Base-by-base conservation (phyloP, 2,888 invertebrate genomes). In the Julus scanicus region DNA sequence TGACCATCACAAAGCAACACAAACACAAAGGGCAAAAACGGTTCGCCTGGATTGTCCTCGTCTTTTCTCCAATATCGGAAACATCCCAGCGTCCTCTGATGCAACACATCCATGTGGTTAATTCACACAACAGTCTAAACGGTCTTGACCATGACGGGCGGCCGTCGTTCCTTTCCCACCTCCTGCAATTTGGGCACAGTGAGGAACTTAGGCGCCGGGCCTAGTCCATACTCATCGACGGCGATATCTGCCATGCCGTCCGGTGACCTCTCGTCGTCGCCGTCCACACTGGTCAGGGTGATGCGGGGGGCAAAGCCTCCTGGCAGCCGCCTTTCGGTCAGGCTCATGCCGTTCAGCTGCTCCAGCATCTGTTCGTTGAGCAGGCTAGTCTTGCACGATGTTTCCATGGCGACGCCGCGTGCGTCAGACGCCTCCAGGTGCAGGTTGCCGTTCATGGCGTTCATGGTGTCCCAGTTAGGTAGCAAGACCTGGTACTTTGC, bases 311-410 rank as follows among this genome's bases (percentile, higher is more conserved):
- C 48, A 37, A 53, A 4, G 8, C 37, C 85, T 6, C 29, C 80
- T 3, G 80, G 20, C 37, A 49, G n/a, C 39, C 87, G 40, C 87
- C 87, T 87, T 11, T 87, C 87, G 44, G 20, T 87, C 11, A 87
- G 48, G 44, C 87, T 87, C 87, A 87, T 87, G 48, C 87, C 87
- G 57, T 87, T 87, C 49, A 87, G 44, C 20, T 87, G 83, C 20
- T 87, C 87, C 48, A 87, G 40, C 80, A 87, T 83, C 20, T 86
- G 86, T 71, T 87, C 87, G 48, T 87, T 87, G 44, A 63, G 39
- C 40, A 84, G 44, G 13, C 84, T 84, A 13, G 40, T 84, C 17
- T 84, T 84, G 84, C 84, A 40, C 20, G 39, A 83, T 8, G 63
- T 53, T 6, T 87, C 87, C 86, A 86, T 86, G 53, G 86, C 86